Conservation (phyloP, 2,113 vertebrate genomes). For the Mobula hypostoma region DNA sequence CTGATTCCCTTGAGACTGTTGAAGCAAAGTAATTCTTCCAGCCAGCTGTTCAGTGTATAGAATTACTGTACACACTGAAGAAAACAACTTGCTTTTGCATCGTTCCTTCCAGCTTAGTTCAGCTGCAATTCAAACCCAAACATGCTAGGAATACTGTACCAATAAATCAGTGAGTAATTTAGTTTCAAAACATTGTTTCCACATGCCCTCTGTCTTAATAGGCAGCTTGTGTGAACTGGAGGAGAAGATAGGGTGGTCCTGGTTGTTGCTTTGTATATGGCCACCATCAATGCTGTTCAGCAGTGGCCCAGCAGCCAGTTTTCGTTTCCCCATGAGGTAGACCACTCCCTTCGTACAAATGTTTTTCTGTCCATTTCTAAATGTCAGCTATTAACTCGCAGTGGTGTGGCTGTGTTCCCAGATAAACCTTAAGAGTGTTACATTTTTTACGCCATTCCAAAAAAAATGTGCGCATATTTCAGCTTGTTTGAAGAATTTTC, state of each 20-base stretch:
- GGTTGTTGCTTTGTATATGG: background rate
- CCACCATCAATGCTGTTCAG: slow-evolving; percentile 29
- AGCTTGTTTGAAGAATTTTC: slow-evolving; percentile 33
- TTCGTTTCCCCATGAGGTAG: slow-evolving; percentile 27
- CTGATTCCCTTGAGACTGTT: slow-evolving; percentile 20
- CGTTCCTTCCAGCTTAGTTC: slow-evolving; percentile 11
- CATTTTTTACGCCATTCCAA: slow-evolving; percentile 8
- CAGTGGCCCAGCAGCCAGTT: slow-evolving; percentile 16
- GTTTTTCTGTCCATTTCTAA: slow-evolving; percentile 31
- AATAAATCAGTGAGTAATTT: slow-evolving; percentile 28
- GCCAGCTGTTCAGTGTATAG: slow-evolving; percentile 19
- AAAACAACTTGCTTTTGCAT: slow-evolving; percentile 21
- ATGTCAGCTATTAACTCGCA: slow-evolving; percentile 32
- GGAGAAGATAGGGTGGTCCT: slow-evolving; percentile 23
- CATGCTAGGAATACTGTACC: slow-evolving; percentile 23
- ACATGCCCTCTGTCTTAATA: slow-evolving; percentile 11
- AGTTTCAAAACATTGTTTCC: slow-evolving; percentile 25
- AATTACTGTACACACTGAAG: slow-evolving; percentile 5
- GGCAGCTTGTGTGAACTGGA: slow-evolving; percentile 26
- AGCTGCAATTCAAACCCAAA: background rate
- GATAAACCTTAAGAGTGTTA: slow-evolving; percentile 32
- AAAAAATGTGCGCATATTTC: slow-evolving; percentile 23
- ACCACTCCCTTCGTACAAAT: slow-evolving; percentile 36
- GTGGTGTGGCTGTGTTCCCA: slow-evolving; percentile 27
- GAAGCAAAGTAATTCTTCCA: slow-evolving; percentile 15